Evolutionary conservation across 2,797 vertebrate species (phyloP), one percentile per base, ranked within the genome.

Genomic region (Psittacula echo): DNA sequence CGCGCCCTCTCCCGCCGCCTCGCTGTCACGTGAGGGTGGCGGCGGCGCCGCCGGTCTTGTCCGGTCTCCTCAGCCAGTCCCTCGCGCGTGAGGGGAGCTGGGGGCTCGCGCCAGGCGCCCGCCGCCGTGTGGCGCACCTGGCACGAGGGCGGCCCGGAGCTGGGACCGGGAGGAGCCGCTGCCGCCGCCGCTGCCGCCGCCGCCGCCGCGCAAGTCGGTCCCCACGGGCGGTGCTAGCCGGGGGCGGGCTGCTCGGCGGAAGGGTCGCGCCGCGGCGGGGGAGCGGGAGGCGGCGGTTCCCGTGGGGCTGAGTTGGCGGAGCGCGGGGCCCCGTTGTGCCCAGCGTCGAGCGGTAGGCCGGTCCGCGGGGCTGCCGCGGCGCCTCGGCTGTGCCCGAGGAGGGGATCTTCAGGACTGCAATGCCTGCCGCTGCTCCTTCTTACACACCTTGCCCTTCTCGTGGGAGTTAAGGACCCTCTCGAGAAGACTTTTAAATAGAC

Each of bases 401-500:
- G 10, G 5, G 15, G 56, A 4, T 26, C 56, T 37, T 37, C 56
- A 37, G n/a, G 70, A 45, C 29, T 5, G 3, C 54, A 0, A 0
- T 2, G 23, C 87, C 73, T 32, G 58, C 58, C n/a, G 87, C 81
- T 47, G 20, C 53, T 74, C 30, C 58, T 29, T 7, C 3, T 13
- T 13, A 2, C 19, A 3, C 0, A 0, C 29, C 29, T 45, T 20
- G 29, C 19, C 48, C 3, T 26, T 13, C 48, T 61, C 5, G 65
- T 14, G 45, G 18, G 41, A 60, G 19, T 16, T 29, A 10, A 34
- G 71, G 76, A 4, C 20, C 2, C 80, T 22, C 16, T 13, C 23
- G 53, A 64, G 24, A 79, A 70, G n/a, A 39, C 51, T 83, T 60
- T 70, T 14, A n/a, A 50, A 73, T 3, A 54, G 53, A 15, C 71